A percentile compares a stretch with the other conserved stretches of the same genome.
These are phyloP conservation scores for Ruditapes philippinarum DNA, from an alignment of 1,140 invertebrate genomes.

Conservation along the genomic window DNA sequence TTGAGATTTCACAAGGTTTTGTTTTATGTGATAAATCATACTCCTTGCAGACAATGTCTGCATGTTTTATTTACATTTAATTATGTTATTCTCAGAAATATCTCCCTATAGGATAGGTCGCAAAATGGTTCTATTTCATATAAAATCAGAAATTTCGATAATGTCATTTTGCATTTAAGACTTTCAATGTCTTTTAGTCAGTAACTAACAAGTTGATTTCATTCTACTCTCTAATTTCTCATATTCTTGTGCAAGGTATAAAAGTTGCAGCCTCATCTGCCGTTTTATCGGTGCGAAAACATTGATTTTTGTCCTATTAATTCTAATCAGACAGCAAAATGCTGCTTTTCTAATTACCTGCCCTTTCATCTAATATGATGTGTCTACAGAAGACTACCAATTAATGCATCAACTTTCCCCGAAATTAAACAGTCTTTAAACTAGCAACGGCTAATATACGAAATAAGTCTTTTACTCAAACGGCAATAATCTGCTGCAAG, in stretches of 20 bases:
- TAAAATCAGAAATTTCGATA: too few relatives aligned
- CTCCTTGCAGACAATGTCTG: background rate
- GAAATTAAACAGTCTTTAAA: too few relatives aligned
- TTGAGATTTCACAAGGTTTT: background rate
- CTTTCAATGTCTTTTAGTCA: too few relatives aligned
- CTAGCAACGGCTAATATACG: too few relatives aligned
- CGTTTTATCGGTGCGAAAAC: background rate
- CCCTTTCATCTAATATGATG: background rate
- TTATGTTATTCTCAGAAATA: background rate
- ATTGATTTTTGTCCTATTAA: slow-evolving; percentile 28
- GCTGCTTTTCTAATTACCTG: background rate
- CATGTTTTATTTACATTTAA: background rate
- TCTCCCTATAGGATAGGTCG: background rate
- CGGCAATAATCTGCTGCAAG: too few relatives aligned
- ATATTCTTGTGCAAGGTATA: background rate
- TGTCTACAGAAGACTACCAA: slow-evolving; percentile 3
- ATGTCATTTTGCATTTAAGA: too few relatives aligned
- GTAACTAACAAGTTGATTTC: too few relatives aligned
- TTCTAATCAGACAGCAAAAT: background rate
- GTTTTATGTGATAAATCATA: background rate
- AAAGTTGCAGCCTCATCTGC: background rate
- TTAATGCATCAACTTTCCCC: background rate
- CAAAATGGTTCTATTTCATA: too few relatives aligned
- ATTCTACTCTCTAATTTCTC: background rate
- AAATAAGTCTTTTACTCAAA: too few relatives aligned